These are phyloP conservation scores for Ganaspis sp. DNA, from an alignment of 1,140 invertebrate genomes.

Conservation along the genomic window DNA sequence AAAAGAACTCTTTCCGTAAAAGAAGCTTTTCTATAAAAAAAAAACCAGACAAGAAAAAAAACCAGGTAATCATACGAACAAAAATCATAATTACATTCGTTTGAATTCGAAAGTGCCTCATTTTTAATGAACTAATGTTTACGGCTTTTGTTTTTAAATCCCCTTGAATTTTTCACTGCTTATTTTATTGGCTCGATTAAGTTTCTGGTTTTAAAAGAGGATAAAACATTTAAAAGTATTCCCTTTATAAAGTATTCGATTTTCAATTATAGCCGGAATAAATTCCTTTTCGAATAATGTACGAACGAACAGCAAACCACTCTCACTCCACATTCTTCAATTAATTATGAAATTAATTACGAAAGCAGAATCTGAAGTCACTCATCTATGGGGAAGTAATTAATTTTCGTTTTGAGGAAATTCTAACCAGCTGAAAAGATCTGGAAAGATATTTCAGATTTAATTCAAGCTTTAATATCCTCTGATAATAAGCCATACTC, in stretches of 20 bases:
- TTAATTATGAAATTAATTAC: conserved; percentile 25
- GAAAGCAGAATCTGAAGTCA: neutral
- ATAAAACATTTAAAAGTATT: neutral
- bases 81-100: too few relatives aligned
- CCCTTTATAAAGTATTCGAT: neutral
- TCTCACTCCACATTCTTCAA: neutral
- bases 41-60: too few relatives aligned
- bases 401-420: conserved; percentile 14
- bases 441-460: neutral
- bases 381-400: conserved; percentile 15
- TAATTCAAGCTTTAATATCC: conserved; percentile 7
- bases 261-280: neutral
- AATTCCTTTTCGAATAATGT: neutral
- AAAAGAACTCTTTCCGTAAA: too few relatives aligned
- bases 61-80: too few relatives aligned
- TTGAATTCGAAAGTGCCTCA: too few relatives aligned
- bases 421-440: neutral
- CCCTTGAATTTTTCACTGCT: too few relatives aligned
- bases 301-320: neutral
- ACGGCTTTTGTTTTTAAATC: too few relatives aligned
- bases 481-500: conserved; percentile 3
- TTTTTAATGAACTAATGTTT: too few relatives aligned
- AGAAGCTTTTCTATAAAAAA: too few relatives aligned
- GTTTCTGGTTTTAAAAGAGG: neutral
- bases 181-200: too few relatives aligned